Conservation (phyloP, 2,888 invertebrate species). For the Oxyteleia sp. region DNA sequence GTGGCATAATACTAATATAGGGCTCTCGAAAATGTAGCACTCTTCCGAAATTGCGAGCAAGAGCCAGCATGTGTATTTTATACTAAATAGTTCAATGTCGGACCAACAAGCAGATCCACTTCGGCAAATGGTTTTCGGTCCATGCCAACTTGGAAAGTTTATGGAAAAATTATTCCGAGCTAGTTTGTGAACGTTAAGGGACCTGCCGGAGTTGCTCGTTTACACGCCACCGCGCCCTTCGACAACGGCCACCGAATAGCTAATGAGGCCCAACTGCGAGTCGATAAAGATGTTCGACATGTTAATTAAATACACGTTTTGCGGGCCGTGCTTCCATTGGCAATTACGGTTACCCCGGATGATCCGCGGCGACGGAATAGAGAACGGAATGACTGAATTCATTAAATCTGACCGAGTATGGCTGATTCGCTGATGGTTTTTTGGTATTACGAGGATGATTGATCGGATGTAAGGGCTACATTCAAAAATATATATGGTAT, state of each 20-base stretch:
- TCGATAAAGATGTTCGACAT: constrained; percentile 63
- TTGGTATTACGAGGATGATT: too few species aligned
- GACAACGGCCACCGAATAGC: constrained; percentile 62
- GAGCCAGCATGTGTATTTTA: constrained; percentile 81
- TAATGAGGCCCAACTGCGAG: constrained; percentile 49
- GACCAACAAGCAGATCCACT: constrained; percentile 81
- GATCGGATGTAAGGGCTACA: too few species aligned
- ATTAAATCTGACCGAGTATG: too few species aligned
- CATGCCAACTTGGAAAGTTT: constrained; percentile 81
- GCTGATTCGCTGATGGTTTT: too few species aligned
- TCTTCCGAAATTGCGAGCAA: constrained; percentile 81
- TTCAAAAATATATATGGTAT: too few species aligned
- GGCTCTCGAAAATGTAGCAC: constrained; percentile 75
- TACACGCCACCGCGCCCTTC: constrained; percentile 54
- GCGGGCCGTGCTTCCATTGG: constrained; percentile 10
- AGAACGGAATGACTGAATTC: constrained; percentile 6
- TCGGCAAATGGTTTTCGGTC: constrained; percentile 77
- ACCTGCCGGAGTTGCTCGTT: constrained; percentile 38
- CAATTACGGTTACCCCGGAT: constrained; percentile 29
- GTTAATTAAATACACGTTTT: constrained; percentile 67
- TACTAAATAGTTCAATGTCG: constrained; percentile 81
- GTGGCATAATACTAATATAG: too few species aligned
- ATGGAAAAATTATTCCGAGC: constrained; percentile 81
- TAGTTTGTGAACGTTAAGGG: constrained; percentile 63
- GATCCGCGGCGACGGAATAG: constrained; percentile 5